Conservation (phyloP, 2,797 vertebrate genomes). For the Esox lucius region DNA sequence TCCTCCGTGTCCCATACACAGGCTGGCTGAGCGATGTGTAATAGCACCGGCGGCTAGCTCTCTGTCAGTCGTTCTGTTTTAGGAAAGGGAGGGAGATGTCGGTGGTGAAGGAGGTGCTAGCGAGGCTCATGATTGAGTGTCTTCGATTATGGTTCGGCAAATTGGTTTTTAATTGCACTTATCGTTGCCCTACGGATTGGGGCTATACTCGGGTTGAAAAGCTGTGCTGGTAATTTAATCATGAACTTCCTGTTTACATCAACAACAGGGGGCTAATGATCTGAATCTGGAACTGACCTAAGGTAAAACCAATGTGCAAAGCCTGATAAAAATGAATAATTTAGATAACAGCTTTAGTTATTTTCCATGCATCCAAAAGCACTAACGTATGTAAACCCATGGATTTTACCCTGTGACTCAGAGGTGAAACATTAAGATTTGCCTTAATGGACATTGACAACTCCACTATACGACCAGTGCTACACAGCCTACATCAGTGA, state of each 20-base stretch:
- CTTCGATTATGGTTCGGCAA: background rate
- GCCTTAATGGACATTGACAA: background rate
- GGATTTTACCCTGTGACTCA: background rate
- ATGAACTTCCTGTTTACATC: background rate
- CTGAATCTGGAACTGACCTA: background rate
- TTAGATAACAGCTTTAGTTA: background rate
- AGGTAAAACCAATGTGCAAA: background rate
- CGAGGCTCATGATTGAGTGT: background rate
- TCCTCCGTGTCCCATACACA: conserved; percentile 13
- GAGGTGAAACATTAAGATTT: background rate
- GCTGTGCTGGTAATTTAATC: background rate
- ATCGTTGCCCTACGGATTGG: background rate
- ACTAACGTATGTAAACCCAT: background rate
- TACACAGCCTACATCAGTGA: background rate
- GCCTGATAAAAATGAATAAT: background rate
- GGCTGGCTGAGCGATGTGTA: background rate
- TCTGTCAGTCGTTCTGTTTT: background rate
- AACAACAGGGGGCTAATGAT: background rate
- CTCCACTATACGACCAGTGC: background rate
- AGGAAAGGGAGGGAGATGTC: background rate
- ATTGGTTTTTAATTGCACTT: background rate
- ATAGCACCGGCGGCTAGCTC: background rate
- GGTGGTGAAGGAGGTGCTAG: background rate
- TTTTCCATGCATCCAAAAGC: background rate
- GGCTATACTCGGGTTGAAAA: background rate